Base-by-base conservation (phyloP, 2,797 vertebrate genomes). In the Esox masquinongy region DNA sequence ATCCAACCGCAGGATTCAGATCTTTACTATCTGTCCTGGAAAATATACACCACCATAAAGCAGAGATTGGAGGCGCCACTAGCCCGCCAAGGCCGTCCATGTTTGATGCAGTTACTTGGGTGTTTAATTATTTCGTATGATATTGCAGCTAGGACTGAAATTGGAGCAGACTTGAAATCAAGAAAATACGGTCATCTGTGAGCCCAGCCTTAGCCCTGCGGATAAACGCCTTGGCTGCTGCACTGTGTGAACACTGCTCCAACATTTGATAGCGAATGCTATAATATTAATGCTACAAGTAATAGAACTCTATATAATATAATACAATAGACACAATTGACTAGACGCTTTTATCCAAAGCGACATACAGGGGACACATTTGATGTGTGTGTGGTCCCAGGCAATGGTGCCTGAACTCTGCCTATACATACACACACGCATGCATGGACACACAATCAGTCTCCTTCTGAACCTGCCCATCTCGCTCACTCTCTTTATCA, bases 71-170 rank as follows among this genome's bases (percentile, higher is more conserved):
- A 89, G 77, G 76, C 82, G 72, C 39, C 66, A 71, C 56, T 9
- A 61, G 2, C 22, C 56, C 22, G 24, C n/a, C 75, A 53, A 80
- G 83, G 85, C 80, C 72, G 72, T 81, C 82, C 64, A 74, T 73
- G 81, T 85, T 88, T 83, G 84, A 88, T 84, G 83, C 87, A 82
- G 75, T 91, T 90, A 92, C 93, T 93, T 81, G 74, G 86, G 92
- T 91, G 88, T 88, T 85, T 92, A 93, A 92, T 93, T 93, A 92
- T 92, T 90, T 90, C 82, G 79, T 83, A 83, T 82, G 87, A 88
- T 89, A 92, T 89, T 86, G 83, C 83, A 81, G n/a, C 85, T 80
- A 79, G 78, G 82, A 85, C 84, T 88, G 83, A 82, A 90, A 89
- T 88, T 90, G 87, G 83, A 81, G 81, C 85, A 75, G 73, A 86